phyloP scores from a whole-genome alignment of 1,140 invertebrate genomes.

The Hylyphantes graminicola region DNA sequence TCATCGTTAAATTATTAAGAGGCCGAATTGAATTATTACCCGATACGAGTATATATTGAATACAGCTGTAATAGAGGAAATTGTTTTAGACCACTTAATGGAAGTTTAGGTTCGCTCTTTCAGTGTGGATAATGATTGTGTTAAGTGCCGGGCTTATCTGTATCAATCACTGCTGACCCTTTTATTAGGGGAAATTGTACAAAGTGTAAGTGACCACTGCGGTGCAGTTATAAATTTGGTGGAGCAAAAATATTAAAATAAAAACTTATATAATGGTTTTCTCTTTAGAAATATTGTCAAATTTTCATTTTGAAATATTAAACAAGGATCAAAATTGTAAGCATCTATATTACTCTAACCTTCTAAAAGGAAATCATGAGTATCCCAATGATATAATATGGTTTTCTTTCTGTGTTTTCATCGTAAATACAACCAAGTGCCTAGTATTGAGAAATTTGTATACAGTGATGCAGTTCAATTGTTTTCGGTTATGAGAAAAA shows the following conservation, averaged over 20 bases:
- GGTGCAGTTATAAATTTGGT: not conserved
- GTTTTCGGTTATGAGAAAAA: too few species aligned
- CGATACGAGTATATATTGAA: constrained; percentile 24
- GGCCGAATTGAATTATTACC: constrained; percentile 56
- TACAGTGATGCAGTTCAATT: too few species aligned
- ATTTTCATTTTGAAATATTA: too few species aligned
- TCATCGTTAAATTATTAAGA: constrained; percentile 58
- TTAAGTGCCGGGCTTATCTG: constrained; percentile 49
- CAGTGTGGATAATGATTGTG: constrained; percentile 41
- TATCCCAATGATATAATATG: too few species aligned
- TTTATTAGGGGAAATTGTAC: constrained; percentile 1
- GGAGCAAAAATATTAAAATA: not conserved
- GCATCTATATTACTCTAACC: too few species aligned
- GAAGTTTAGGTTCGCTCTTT: constrained; percentile 7
- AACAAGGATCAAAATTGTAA: too few species aligned
- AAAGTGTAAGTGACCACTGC: constrained; percentile 1
- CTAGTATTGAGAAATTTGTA: too few species aligned
- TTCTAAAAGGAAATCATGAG: too few species aligned
- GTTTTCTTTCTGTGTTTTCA: too few species aligned
- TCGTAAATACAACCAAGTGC: too few species aligned
- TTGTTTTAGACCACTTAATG: constrained; percentile 46
- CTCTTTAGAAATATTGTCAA: too few species aligned
- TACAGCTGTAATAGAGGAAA: constrained; percentile 50
- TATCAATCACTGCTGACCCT: constrained; percentile 30
- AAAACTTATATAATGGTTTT: too few species aligned